Evolutionary conservation across 2,888 invertebrate species (phyloP).

Genomic region (Eilema sororculum): DNA sequence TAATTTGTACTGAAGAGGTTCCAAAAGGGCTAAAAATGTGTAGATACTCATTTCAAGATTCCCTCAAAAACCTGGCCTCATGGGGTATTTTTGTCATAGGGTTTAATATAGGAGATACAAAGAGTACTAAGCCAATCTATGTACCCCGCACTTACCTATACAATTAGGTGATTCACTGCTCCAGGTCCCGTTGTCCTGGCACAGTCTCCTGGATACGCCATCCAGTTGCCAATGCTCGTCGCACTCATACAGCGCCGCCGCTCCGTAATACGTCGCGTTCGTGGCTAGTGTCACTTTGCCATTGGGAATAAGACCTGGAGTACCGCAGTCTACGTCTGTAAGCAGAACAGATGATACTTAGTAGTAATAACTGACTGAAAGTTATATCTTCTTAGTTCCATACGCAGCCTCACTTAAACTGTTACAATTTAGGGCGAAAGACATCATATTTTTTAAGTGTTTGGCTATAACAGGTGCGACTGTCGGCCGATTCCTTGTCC

Average conservation of each 20-base stretch:
- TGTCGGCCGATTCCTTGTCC: too few species aligned
- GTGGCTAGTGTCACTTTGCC: constrained; percentile 93
- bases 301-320: constrained; percentile 90
- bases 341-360: neutral
- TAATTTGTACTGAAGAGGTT: neutral
- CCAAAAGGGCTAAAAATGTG: too few species aligned
- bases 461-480: too few species aligned
- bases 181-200: constrained; percentile 96
- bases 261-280: constrained; percentile 96
- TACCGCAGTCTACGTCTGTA: constrained; percentile 95
- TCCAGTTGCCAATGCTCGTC: constrained; percentile 92
- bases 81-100: too few species aligned
- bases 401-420: too few species aligned
- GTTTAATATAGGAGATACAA: too few species aligned
- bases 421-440: too few species aligned
- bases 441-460: too few species aligned
- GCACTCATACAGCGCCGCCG: constrained; percentile 94
- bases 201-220: constrained; percentile 93
- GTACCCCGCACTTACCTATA: constrained; percentile 88
- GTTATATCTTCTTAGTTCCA: too few species aligned
- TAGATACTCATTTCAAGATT: too few species aligned
- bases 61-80: too few species aligned
- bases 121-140: too few species aligned
- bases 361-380: neutral
- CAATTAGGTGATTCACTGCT: constrained; percentile 94